A percentile compares a stretch with the other conserved stretches of the same genome.
Evolutionary conservation across 2,888 invertebrate genomes (phyloP).

Genomic region (Endotricha flammealis): DNA sequence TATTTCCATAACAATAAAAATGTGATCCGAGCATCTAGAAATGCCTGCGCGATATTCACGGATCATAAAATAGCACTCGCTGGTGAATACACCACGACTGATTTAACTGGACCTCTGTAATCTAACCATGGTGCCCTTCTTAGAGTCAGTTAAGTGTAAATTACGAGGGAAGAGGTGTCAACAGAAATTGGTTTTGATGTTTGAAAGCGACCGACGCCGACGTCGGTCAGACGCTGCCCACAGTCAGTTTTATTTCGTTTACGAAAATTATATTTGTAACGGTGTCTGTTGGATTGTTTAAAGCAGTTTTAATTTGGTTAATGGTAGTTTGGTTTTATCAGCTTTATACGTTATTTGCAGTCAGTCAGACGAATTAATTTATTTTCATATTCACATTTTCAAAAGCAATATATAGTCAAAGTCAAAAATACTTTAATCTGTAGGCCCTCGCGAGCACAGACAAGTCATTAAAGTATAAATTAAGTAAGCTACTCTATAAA

Average conservation of each 20-base stretch:
- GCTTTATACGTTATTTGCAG: too few species aligned
- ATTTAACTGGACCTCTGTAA: slow-evolving; percentile 58
- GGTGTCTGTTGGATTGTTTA: slow-evolving; percentile 26
- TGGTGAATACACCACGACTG: slow-evolving; percentile 53
- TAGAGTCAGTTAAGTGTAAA: slow-evolving; percentile 35
- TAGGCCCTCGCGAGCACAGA: too few species aligned
- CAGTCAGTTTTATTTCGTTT: slow-evolving; percentile 37
- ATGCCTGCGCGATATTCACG: slow-evolving; percentile 76
- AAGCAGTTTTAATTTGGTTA: slow-evolving; percentile 1
- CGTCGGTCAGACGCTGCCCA: slow-evolving; percentile 44
- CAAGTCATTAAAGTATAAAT: too few species aligned
- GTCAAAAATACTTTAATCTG: too few species aligned
- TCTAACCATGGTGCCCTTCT: slow-evolving; percentile 31
- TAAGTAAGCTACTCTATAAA: too few species aligned
- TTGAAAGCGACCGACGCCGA: slow-evolving; percentile 38
- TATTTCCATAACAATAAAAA: slow-evolving; percentile 79
- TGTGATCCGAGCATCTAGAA: slow-evolving; percentile 76
- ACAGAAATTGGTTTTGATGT: slow-evolving; percentile 49
- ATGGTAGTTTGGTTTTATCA: background rate
- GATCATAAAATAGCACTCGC: slow-evolving; percentile 73
- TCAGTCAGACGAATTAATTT: too few species aligned
- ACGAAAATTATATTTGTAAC: slow-evolving; percentile 36
- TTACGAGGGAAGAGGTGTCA: slow-evolving; percentile 41
- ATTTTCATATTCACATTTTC: too few species aligned
- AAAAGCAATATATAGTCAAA: too few species aligned